Percentiles rank a stretch among this genome's conserved stretches.
Conservation (phyloP, 64 coral and sea anemone genomes). For the Pachyseris speciosa region DNA sequence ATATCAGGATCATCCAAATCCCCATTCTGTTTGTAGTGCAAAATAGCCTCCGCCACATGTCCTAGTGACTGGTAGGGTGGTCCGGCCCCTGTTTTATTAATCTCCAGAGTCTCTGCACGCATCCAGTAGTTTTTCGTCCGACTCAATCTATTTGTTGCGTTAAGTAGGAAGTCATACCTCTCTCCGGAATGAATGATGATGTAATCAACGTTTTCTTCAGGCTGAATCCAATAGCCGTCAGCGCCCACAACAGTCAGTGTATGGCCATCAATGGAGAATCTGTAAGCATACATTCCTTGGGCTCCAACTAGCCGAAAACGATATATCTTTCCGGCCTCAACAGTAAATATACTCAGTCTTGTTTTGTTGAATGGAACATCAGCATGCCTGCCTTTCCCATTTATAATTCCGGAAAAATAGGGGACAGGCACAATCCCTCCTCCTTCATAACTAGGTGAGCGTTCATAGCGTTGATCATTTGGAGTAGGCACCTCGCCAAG, state of each 20-base stretch:
- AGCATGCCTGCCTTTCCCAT: slow-evolving; percentile 71
- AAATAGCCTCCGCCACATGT: slow-evolving; percentile 54
- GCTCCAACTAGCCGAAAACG: slow-evolving; percentile 66
- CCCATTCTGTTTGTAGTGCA: slow-evolving; percentile 18
- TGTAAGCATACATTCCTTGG: slow-evolving; percentile 67
- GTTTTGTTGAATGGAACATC: slow-evolving; percentile 34
- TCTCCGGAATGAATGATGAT: slow-evolving; percentile 74
- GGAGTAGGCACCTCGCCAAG: slow-evolving; percentile 35
- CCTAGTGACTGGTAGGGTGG: slow-evolving; percentile 29
- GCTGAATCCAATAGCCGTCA: slow-evolving; percentile 61
- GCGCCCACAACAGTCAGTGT: slow-evolving; percentile 58
- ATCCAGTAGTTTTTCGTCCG: slow-evolving; percentile 42
- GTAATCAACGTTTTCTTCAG: slow-evolving; percentile 56
- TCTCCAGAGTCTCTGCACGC: slow-evolving; percentile 64
- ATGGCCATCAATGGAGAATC: slow-evolving; percentile 69
- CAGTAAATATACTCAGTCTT: slow-evolving; percentile 68
- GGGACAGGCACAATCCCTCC: slow-evolving; percentile 60
- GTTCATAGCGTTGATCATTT: background rate
- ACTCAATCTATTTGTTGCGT: slow-evolving; percentile 16
- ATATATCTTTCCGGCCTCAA: slow-evolving; percentile 50
- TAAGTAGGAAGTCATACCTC: slow-evolving; percentile 72
- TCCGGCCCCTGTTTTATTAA: background rate
- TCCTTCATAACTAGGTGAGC: background rate
- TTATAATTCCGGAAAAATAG: slow-evolving; percentile 82
- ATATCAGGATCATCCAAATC: slow-evolving; percentile 5